A percentile compares a stretch with the other conserved stretches of the same genome.
Evolutionary conservation across 2,113 vertebrate genomes (phyloP).

Genomic region (Chaenocephalus aceratus): DNA sequence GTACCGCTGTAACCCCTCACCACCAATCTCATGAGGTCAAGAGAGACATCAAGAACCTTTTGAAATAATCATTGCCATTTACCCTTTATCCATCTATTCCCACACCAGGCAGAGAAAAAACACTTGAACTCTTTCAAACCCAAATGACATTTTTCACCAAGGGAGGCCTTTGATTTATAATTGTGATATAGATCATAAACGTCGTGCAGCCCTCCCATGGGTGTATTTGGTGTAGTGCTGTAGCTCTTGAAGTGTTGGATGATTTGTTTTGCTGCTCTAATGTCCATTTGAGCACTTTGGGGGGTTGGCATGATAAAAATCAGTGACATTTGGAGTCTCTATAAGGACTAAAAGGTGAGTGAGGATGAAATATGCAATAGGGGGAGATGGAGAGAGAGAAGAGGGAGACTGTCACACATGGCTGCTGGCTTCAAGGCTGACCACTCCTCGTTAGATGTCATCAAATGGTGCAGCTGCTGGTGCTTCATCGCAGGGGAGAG

Average conservation of each 20-base stretch:
- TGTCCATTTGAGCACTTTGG: constrained; percentile 48
- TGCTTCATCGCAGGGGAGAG: neutral
- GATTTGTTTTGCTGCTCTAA: constrained; percentile 39
- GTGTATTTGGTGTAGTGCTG: constrained; percentile 55
- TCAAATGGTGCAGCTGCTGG: constrained; percentile 7
- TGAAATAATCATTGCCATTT: constrained; percentile 65
- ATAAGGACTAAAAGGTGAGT: constrained; percentile 67
- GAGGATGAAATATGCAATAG: constrained; percentile 60
- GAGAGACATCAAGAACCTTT: constrained; percentile 63
- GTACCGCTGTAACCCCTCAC: neutral
- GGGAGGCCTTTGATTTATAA: constrained; percentile 79
- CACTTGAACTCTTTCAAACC: constrained; percentile 58
- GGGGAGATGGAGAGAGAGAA: constrained; percentile 9
- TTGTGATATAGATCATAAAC: constrained; percentile 80
- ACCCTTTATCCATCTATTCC: constrained; percentile 65
- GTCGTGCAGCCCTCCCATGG: constrained; percentile 43
- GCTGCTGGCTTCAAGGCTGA: constrained; percentile 47
- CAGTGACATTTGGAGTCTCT: constrained; percentile 78
- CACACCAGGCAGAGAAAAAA: constrained; percentile 41
- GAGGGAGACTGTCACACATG: constrained; percentile 39
- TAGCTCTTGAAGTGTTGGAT: constrained; percentile 38
- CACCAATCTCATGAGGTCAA: constrained; percentile 37
- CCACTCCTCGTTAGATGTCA: constrained; percentile 30
- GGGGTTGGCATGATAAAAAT: constrained; percentile 70
- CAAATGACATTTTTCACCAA: constrained; percentile 67